Percentiles rank a stretch among this genome's conserved stretches.
Evolutionary conservation across 2,113 vertebrate species (phyloP).

Genomic region (Cryptomyrus ogoouensis): DNA sequence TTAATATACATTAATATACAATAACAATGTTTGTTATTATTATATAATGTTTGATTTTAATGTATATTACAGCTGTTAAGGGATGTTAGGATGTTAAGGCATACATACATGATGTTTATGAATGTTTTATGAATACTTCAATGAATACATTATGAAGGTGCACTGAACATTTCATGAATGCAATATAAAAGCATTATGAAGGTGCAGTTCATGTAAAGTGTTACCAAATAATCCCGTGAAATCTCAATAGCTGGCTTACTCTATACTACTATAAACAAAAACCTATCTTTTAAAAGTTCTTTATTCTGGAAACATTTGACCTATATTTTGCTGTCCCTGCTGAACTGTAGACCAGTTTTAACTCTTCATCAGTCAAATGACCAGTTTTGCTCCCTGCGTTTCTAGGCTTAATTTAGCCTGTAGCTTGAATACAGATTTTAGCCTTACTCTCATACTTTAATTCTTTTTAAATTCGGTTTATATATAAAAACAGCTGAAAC

Average conservation of each 20-base stretch:
- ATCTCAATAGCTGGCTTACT: conserved; percentile 50
- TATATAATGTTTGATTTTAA: no score
- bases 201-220: no score
- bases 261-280: conserved; percentile 39
- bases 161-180: no score
- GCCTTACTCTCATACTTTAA: not conserved
- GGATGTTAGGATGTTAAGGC: no score
- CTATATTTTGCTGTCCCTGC: conserved; percentile 53
- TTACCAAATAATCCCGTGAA: conserved; percentile 42
- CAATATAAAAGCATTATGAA: no score
- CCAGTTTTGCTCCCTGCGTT: conserved; percentile 25
- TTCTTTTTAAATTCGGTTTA: not conserved
- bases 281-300: conserved; percentile 33
- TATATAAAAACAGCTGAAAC: not conserved
- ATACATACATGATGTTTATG: no score
- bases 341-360: conserved; percentile 42
- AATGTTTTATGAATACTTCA: no score
- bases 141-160: no score
- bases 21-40: no score
- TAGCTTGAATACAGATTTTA: not conserved
- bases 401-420: conserved; percentile 8
- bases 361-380: conserved; percentile 41
- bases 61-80: no score
- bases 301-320: conserved; percentile 38
- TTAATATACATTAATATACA: no score